phyloP scores from a whole-genome alignment of 2,888 invertebrate species.

The Microctonus hyperodae region DNA sequence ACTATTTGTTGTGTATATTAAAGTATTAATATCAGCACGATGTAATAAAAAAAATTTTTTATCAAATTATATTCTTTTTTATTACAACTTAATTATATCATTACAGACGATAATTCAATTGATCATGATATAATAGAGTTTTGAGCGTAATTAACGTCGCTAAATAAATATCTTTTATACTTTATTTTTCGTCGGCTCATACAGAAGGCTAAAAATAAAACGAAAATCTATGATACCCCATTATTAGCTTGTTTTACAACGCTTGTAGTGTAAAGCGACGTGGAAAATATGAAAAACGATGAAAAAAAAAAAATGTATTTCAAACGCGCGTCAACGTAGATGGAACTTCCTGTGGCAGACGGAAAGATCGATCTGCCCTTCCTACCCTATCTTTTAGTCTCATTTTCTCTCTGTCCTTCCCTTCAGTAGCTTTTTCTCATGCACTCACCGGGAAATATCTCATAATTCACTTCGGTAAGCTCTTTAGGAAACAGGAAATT shows the following conservation, averaged over 20 bases:
- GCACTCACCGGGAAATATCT: constrained; percentile 52
- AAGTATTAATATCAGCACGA: neutral
- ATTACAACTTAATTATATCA: neutral
- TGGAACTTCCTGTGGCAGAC: constrained; percentile 48
- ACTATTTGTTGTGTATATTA: neutral
- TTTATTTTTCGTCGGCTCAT: neutral
- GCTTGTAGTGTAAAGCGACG: constrained; percentile 36
- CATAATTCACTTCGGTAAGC: constrained; percentile 59
- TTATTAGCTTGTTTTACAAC: constrained; percentile 19
- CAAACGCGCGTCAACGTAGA: constrained; percentile 41
- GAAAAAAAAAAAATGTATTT: constrained; percentile 46
- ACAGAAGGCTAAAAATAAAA: constrained; percentile 25
- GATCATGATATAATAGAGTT: neutral
- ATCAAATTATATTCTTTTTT: neutral
- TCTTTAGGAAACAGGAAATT: constrained; percentile 62
- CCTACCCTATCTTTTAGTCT: constrained; percentile 17
- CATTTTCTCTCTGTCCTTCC: neutral
- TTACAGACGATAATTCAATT: neutral
- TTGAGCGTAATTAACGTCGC: neutral
- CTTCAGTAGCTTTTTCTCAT: neutral
- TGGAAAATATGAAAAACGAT: constrained; percentile 41
- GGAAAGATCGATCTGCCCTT: constrained; percentile 52
- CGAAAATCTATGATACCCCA: constrained; percentile 32
- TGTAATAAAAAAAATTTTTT: neutral
- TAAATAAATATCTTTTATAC: constrained; percentile 13